phyloP scores from a whole-genome alignment of 1,140 invertebrate species.

The Drosophila mauritiana region DNA sequence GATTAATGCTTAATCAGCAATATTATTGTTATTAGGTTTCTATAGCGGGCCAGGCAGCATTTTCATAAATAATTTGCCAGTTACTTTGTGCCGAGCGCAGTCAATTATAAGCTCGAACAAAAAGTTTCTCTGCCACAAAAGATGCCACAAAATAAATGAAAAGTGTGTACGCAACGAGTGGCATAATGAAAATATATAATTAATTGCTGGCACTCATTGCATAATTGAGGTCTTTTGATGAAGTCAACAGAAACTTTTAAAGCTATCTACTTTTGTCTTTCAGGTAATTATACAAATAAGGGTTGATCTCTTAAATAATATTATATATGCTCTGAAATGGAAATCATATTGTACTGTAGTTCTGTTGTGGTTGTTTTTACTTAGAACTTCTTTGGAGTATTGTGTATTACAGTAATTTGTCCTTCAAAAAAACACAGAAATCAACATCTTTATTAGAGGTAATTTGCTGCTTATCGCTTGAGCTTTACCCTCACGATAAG shows the following conservation, averaged over 20 bases:
- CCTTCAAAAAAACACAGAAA: background rate
- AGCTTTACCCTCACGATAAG: constrained; percentile 20
- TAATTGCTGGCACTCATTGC: constrained; percentile 30
- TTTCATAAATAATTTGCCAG: constrained; percentile 43
- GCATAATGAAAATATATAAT: constrained; percentile 29
- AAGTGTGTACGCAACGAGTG: constrained; percentile 21
- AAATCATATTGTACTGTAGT: background rate
- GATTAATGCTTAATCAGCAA: constrained; percentile 82
- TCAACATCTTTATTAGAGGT: constrained; percentile 31
- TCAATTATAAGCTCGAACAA: constrained; percentile 61
- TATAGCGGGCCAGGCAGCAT: constrained; percentile 47
- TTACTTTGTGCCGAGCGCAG: constrained; percentile 28
- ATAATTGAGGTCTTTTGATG: constrained; percentile 14
- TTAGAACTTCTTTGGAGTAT: background rate
- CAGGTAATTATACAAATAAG: too few relatives aligned
- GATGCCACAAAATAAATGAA: background rate
- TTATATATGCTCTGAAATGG: too few relatives aligned
- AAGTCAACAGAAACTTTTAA: background rate
- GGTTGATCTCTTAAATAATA: too few relatives aligned
- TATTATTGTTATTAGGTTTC: constrained; percentile 81
- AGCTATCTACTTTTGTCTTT: too few relatives aligned
- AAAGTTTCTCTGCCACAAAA: constrained; percentile 64
- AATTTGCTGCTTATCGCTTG: constrained; percentile 21
- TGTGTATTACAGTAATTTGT: background rate
- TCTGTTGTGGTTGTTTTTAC: background rate